These are phyloP conservation scores for Enteromius thamalakanensis DNA, from an alignment of 2,797 vertebrate species.

Conservation along the genomic window DNA sequence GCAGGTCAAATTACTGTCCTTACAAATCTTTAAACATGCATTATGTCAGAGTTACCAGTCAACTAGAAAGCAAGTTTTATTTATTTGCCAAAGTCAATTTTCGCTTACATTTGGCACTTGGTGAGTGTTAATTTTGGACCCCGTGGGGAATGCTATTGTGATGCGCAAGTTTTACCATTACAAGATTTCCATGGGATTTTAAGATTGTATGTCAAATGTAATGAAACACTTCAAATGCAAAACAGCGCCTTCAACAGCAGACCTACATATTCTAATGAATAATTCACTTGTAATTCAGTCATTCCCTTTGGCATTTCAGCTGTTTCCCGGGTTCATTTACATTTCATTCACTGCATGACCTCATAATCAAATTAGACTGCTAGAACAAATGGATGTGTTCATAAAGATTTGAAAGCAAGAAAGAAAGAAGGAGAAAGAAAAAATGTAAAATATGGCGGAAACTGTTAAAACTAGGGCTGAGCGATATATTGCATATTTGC, in stretches of 20 bases:
- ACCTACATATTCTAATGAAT: constrained; percentile 62
- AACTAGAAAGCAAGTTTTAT: not conserved
- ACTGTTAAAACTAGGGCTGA: not conserved
- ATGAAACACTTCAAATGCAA: constrained; percentile 61
- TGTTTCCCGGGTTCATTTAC: constrained; percentile 62
- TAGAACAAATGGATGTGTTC: constrained; percentile 58
- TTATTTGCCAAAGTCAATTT: not conserved
- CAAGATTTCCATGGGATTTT: constrained; percentile 34
- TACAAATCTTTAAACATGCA: not conserved
- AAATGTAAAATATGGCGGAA: not conserved
- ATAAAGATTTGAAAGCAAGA: constrained; percentile 40
- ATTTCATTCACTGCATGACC: constrained; percentile 62
- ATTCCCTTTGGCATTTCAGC: constrained; percentile 62
- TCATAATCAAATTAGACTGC: constrained; percentile 64
- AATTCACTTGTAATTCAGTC: constrained; percentile 62
- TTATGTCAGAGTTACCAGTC: not conserved
- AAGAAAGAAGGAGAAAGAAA: not conserved
- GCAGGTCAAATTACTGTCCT: not conserved
- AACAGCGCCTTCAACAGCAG: constrained; percentile 56
- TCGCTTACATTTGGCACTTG: not conserved
- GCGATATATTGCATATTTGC: not conserved
- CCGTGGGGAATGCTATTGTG: constrained; percentile 9
- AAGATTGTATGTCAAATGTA: constrained; percentile 54
- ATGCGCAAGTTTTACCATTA: constrained; percentile 19
- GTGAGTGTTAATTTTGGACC: not conserved